Evolutionary conservation across 2,888 invertebrate genomes (phyloP).

Genomic region (Pristionchus exspectatus): DNA sequence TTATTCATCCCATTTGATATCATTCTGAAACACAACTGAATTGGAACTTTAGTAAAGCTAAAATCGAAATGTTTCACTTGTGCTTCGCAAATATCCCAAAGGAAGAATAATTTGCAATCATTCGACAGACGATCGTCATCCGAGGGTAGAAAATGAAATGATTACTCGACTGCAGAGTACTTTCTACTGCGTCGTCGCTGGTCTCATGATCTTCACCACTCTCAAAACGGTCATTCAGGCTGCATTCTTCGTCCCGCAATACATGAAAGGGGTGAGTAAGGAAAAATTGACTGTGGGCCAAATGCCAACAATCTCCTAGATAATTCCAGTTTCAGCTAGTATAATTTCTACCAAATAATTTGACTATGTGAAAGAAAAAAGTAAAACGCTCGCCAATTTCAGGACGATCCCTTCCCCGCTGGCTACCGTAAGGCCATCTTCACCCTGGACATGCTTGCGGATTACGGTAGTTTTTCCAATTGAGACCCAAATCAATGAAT

Average conservation of each 20-base stretch:
- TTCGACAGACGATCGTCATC: too few relatives aligned
- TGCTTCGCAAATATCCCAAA: too few relatives aligned
- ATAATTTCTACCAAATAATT: too few relatives aligned
- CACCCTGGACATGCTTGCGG: conserved; percentile 13
- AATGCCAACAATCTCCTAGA: too few relatives aligned
- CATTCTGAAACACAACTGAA: background rate
- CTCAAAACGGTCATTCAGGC: conserved; percentile 34
- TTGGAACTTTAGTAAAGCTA: background rate
- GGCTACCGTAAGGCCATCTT: conserved; percentile 3
- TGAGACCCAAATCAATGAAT: background rate
- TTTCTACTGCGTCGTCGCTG: conserved; percentile 19
- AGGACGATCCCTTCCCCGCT: background rate
- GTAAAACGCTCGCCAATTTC: background rate
- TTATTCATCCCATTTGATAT: background rate
- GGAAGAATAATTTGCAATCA: too few relatives aligned
- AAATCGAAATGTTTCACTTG: too few relatives aligned
- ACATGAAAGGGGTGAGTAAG: conserved; percentile 3
- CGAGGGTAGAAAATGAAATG: too few relatives aligned
- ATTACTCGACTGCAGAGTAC: background rate
- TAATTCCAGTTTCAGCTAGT: too few relatives aligned
- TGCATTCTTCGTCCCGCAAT: conserved; percentile 22
- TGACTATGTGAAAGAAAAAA: background rate
- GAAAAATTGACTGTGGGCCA: too few relatives aligned
- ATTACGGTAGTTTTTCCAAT: conserved; percentile 5
- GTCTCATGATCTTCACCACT: conserved; percentile 28